A percentile compares a stretch with the other conserved stretches of the same genome.
Evolutionary conservation across 92 coral and sea anemone genomes (phyloP).

Genomic region (Parazoanthus atlanticus): DNA sequence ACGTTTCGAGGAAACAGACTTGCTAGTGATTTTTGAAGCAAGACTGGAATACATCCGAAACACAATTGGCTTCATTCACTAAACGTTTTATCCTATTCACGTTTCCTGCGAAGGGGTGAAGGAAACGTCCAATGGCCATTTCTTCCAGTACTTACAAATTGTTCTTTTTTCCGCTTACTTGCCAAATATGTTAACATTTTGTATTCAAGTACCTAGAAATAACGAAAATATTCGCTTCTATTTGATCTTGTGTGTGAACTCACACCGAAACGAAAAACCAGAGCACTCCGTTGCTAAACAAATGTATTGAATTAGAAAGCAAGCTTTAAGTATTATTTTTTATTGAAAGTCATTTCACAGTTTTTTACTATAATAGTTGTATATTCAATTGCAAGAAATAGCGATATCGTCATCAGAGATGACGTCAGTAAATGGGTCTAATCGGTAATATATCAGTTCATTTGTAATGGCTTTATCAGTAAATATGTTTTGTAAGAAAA

Average conservation of each 20-base stretch:
- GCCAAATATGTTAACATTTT: background rate
- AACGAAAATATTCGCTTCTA: background rate
- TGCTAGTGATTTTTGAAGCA: background rate
- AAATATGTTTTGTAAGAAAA: background rate
- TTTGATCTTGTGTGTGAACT: background rate
- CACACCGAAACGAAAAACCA: background rate
- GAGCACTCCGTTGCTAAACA: background rate
- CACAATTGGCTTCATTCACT: background rate
- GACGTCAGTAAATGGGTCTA: background rate
- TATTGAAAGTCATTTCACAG: background rate
- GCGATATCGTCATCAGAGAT: background rate
- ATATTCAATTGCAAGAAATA: background rate
- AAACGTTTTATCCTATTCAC: background rate
- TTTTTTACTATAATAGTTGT: too few species aligned
- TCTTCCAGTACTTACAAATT: too few species aligned
- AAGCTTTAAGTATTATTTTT: background rate
- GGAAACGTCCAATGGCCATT: background rate
- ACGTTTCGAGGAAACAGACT: background rate
- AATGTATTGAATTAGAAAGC: background rate
- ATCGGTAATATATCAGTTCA: background rate
- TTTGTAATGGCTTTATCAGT: too few species aligned
- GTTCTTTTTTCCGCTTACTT: too few species aligned
- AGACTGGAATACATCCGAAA: background rate
- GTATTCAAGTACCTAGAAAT: background rate
- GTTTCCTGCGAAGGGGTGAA: too few species aligned